Evolutionary conservation across 1,140 invertebrate genomes (phyloP).

Genomic region (Pachyrhynchus sulphureomaculatus): DNA sequence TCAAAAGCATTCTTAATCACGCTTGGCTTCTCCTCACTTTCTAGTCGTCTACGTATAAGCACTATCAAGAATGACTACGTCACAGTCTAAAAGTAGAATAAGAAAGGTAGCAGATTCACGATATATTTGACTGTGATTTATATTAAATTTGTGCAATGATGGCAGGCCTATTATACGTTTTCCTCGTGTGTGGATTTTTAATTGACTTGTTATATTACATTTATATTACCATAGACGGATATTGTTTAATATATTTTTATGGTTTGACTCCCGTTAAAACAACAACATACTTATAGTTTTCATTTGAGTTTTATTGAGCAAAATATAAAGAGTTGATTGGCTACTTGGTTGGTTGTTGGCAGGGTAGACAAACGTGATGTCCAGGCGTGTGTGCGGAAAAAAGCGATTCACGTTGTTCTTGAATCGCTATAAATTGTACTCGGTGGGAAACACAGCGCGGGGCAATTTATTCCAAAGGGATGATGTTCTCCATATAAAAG

Average conservation of each 20-base stretch:
- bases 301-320: no score
- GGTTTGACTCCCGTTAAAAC: no score
- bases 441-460: no score
- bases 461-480: no score
- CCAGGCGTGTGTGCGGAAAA: no score
- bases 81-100: background rate
- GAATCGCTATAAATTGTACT: no score
- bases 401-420: no score
- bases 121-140: background rate
- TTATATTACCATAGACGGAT: background rate
- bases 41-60: conserved; percentile 1
- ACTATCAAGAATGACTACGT: background rate
- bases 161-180: background rate
- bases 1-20: background rate
- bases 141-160: background rate
- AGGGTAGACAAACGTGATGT: no score
- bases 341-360: no score
- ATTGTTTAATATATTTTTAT: background rate
- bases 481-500: no score
- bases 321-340: no score
- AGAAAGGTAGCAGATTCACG: background rate
- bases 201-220: background rate
- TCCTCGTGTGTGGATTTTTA: background rate
- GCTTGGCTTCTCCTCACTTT: background rate
- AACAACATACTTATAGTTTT: no score